Evolutionary conservation across 2,113 vertebrate genomes (phyloP), one percentile per base, ranked within the genome.

Genomic region (Columbina picui): DNA sequence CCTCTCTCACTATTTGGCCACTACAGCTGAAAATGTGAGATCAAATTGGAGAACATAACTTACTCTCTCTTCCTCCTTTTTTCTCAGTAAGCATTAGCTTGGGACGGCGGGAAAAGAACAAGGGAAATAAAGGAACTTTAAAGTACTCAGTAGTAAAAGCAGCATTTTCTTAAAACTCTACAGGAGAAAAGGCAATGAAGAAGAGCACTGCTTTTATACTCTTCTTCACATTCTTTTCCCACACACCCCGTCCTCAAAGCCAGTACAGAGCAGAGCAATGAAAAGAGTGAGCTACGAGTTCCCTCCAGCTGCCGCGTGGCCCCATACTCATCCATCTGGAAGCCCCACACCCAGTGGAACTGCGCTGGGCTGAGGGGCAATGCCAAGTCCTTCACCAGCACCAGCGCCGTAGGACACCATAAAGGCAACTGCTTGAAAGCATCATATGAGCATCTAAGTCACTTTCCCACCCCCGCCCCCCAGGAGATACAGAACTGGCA

Each of bases 271-370:
- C 63, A 87, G 14, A 77, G n/a, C 47, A 87, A 52, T n/a, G 53
- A 8, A 41, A 84, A 27, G 1, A 36, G 9, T 17, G 34, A 82
- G 69, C 25, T 41, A 38, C 2, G 2, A 26, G 14, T 50, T 67
- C 59, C 32, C 50, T 41, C 57, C 27, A 2, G 14, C 53, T 75
- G 43, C 57, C 53, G 17, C 23, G 52, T 0, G 0, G 41, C 12
- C 29, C n/a, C 2, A 1, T 20, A 20, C 36, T 68, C 6, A 73
- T 34, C 26, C 29, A 52, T 29, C 19, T 43, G 7, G 10, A 57
- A 69, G 36, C 60, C 53, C 18, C 52, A 27, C 22, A 30, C 13
- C 17, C 29, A 22, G 11, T 2, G 38, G 68, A 76, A 29, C 25
- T 49, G 41, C 43, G 45, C 1, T 0, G 30, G 14, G 57, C 21